These are phyloP conservation scores for Crioceris asparagi DNA, from an alignment of 2,888 invertebrate species.

Conservation along the genomic window DNA sequence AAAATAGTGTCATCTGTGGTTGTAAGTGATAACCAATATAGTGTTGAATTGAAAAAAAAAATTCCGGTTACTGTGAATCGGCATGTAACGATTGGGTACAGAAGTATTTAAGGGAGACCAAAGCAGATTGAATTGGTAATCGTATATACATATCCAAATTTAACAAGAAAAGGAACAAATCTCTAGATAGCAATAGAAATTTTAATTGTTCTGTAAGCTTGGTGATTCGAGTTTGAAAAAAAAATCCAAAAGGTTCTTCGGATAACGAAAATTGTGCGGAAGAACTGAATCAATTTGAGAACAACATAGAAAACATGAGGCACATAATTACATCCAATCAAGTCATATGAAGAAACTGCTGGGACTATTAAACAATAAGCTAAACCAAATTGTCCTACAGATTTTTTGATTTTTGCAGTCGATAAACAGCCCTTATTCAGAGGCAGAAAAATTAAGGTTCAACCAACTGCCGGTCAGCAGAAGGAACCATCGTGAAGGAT, in stretches of 20 bases:
- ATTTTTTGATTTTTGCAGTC: too few species aligned
- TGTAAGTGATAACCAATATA: background rate
- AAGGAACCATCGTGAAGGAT: too few species aligned
- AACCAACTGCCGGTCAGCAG: background rate
- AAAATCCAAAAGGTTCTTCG: too few species aligned
- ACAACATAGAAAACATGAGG: too few species aligned
- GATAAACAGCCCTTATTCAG: background rate
- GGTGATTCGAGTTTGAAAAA: background rate
- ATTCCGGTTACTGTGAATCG: background rate
- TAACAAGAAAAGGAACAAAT: background rate
- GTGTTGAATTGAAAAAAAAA: background rate
- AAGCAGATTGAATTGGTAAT: background rate
- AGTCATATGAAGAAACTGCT: too few species aligned
- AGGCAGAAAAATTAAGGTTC: background rate
- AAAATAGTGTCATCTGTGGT: background rate
- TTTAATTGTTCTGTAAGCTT: background rate
- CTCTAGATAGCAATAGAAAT: background rate
- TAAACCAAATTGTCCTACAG: too few species aligned
- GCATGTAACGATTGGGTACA: background rate
- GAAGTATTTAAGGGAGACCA: background rate
- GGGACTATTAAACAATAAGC: too few species aligned
- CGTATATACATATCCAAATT: too few species aligned
- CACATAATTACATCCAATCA: background rate
- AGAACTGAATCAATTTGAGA: too few species aligned
- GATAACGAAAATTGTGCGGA: too few species aligned